These are phyloP conservation scores for Lophotriccus pileatus DNA, from an alignment of 2,797 vertebrate genomes.

Conservation along the genomic window DNA sequence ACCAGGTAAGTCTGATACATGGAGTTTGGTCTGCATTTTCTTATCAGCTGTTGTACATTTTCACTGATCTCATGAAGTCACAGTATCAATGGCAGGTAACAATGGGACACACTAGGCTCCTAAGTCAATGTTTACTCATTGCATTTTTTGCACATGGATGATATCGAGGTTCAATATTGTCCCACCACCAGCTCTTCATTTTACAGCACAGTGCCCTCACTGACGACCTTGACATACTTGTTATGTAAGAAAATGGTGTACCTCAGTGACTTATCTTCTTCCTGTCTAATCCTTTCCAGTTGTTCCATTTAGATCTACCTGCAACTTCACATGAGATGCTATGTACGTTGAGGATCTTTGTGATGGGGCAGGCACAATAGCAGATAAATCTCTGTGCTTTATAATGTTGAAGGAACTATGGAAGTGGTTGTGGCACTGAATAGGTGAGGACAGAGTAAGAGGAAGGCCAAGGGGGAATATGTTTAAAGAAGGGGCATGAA, in stretches of 20 bases:
- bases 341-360: neutral
- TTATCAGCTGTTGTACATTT: neutral
- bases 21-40: neutral
- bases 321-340: neutral
- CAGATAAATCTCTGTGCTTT: neutral
- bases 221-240: neutral
- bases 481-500: neutral
- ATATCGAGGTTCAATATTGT: accelerated
- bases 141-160: neutral
- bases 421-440: neutral
- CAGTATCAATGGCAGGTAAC: neutral
- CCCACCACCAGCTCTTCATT: neutral
- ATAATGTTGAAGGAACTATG: neutral
- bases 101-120: neutral
- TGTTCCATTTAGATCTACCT: neutral
- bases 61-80: neutral
- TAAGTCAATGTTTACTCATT: neutral
- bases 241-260: neutral
- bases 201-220: neutral
- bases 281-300: neutral
- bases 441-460: neutral
- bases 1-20: neutral
- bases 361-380: neutral
- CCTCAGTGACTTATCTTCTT: too few species aligned
- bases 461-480: neutral